Evolutionary conservation across 2,888 invertebrate genomes (phyloP).

Genomic region (Drosophila testacea): DNA sequence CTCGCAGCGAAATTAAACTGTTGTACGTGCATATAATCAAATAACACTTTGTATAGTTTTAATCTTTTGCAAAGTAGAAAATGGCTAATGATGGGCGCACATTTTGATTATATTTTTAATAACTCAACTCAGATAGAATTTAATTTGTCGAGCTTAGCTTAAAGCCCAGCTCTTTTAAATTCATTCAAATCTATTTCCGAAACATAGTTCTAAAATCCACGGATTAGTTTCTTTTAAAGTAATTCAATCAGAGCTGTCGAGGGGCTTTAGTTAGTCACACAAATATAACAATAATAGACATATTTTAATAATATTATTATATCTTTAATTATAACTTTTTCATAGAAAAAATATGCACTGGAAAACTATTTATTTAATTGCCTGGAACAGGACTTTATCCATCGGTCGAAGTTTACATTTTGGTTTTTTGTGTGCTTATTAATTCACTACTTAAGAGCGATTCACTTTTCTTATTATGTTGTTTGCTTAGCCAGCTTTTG

Average conservation of each 20-base stretch:
- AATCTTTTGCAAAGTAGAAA: slow-evolving; percentile 22
- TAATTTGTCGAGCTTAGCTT: background rate
- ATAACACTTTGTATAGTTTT: slow-evolving; percentile 22
- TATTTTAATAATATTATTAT: slow-evolving; percentile 26
- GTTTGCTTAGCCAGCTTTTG: slow-evolving; percentile 27
- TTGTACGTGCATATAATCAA: slow-evolving; percentile 26
- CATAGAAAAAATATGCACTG: slow-evolving; percentile 71
- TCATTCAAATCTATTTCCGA: background rate
- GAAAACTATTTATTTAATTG: slow-evolving; percentile 32
- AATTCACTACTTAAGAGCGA: slow-evolving; percentile 27
- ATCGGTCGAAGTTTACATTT: slow-evolving; percentile 13
- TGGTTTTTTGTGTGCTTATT: slow-evolving; percentile 22
- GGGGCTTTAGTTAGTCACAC: slow-evolving; percentile 10
- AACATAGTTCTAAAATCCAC: background rate
- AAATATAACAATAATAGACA: slow-evolving; percentile 18
- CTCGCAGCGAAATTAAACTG: slow-evolving; percentile 47
- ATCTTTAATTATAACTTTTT: slow-evolving; percentile 60
- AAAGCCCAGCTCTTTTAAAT: background rate
- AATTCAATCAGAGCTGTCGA: background rate
- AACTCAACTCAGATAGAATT: slow-evolving; percentile 6
- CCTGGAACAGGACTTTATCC: slow-evolving; percentile 11
- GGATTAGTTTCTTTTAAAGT: background rate
- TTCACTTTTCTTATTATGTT: slow-evolving; percentile 19
- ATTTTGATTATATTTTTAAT: slow-evolving; percentile 3
- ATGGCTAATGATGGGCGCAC: slow-evolving; percentile 21